Evolutionary conservation across 2,888 invertebrate genomes (phyloP), one percentile per base, ranked within the genome.

Genomic region (Willowsia nigromaculata): DNA sequence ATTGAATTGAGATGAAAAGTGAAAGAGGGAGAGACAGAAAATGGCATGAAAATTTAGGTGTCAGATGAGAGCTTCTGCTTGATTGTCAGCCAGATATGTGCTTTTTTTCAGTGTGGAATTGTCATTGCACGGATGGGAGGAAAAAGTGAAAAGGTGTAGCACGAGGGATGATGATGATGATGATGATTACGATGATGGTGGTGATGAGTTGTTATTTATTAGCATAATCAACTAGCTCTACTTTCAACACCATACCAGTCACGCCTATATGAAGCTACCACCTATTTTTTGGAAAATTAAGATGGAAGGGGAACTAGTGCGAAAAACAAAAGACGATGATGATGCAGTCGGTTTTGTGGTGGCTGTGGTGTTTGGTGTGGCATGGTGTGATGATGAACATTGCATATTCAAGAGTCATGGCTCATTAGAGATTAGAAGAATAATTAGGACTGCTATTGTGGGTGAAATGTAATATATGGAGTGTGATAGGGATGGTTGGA

Each of bases 341-440:
- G 68, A 71, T 43, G 43, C 71, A 43, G n/a, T 0, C 25, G 18
- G 40, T 22, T 6, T 9, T 37, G 37, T 13, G 9, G 43, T 65
- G 37, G 37, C 33, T 5, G 18, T 65, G 33, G n/a, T 18, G 22
- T n/a, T 30, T 62, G 62, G 1, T n/a, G 65, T 37, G 65, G 37
- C 65, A 33, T 65, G 25, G 7, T 62, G 62, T 33, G 65, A 37
- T 37, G 25, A 43, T 71, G 43, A 43, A 25, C 25, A 43, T 71
- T 71, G 22, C 43, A 71, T 71, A 71, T 71, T 71, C 71, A 71
- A 13, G 13, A 71, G 71, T 71, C 43, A 71, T 30, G 71, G 71
- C 43, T 71, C 71, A 71, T 71, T 71, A 43, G 43, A 40, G 71
- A 22, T 71, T 40, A 71, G 71, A 43, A 71, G 71, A 71, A 71